Percentiles rank a stretch among this genome's conserved stretches.
phyloP scores from a whole-genome alignment of 2,113 vertebrate species.

The Sceloporus tristichus region DNA sequence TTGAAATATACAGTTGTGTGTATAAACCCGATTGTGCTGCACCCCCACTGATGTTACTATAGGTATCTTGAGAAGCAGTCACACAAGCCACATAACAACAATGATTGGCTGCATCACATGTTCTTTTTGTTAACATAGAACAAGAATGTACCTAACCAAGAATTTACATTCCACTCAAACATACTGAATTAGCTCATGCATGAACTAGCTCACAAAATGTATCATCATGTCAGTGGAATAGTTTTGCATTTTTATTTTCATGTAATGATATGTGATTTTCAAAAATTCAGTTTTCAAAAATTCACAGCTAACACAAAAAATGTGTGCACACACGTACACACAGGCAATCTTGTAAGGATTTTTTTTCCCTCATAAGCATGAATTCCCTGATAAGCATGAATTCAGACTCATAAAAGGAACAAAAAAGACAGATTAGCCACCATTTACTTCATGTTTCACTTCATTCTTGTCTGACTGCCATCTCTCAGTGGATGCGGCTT shows the following conservation, averaged over 20 bases:
- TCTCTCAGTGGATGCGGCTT: too few species aligned
- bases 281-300: background rate
- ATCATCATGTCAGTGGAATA: background rate
- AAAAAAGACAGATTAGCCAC: conserved; percentile 7
- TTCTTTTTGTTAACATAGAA: background rate
- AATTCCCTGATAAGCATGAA: background rate
- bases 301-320: background rate
- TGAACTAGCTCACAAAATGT: background rate
- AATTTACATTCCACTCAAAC: background rate
- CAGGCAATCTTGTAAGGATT: too few species aligned
- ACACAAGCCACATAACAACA: too few species aligned
- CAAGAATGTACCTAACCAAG: background rate
- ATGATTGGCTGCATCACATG: too few species aligned
- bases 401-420: background rate
- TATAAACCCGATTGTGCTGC: background rate
- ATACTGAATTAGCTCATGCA: background rate
- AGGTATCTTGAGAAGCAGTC: background rate
- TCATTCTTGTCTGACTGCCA: too few species aligned
- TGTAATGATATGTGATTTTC: background rate
- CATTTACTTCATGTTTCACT: conserved; percentile 60
- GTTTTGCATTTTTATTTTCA: background rate
- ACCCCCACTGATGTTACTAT: background rate
- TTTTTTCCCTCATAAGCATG: background rate
- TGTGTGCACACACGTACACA: too few species aligned
- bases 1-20: background rate